Evolutionary conservation across 2,888 invertebrate genomes (phyloP), one percentile per base, ranked within the genome.

Genomic region (Tipula confusa): DNA sequence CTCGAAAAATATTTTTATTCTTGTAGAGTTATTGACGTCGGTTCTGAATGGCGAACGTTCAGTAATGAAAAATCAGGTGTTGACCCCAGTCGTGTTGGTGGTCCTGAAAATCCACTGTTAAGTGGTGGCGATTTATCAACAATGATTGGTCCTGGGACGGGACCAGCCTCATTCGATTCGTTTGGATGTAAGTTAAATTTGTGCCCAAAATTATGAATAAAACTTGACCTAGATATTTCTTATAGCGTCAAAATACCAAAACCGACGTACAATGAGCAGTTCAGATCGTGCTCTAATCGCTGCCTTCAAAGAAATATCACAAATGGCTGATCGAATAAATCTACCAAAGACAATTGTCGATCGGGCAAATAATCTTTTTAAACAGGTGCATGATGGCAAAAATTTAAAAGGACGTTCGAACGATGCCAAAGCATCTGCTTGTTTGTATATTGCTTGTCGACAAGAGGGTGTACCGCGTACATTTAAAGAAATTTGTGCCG

Each of bases 41-140:
- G 99, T 38, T 98, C 99, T 2, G 99, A 99, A 90, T 99, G 99
- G 99, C 93, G 99, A 89, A 99, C 99, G 84, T 99, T 99, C 90
- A 98, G 98, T 88, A 99, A 99, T 89, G 99, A 99, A 88, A 98
- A 98, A 88, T 94, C 95, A 83, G 96, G 97, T 7, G 97, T 96
- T 0, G 99, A 99, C 90, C 98, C 99, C 3, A 98, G 98, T 90
- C 98, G 99, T 95, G 99, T 99, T 85, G 99, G 99, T 91, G 98
- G 98, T 0, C 97, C 99, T 0, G 99, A 99, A 91, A 99, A 99
- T 91, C 97, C 98, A 0, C 91, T 99, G 2, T 91, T 99, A 0
- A 96, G 96, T 87, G 98, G 99, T 0, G 96, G 97, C 79, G 99
- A 99, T 89, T 91, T 99, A 29, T 97, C 98, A 0, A 99, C 99